Evolutionary conservation across 2,888 invertebrate species (phyloP), one percentile per base, ranked within the genome.

Genomic region (Hydrotaea cyrtoneurina): DNA sequence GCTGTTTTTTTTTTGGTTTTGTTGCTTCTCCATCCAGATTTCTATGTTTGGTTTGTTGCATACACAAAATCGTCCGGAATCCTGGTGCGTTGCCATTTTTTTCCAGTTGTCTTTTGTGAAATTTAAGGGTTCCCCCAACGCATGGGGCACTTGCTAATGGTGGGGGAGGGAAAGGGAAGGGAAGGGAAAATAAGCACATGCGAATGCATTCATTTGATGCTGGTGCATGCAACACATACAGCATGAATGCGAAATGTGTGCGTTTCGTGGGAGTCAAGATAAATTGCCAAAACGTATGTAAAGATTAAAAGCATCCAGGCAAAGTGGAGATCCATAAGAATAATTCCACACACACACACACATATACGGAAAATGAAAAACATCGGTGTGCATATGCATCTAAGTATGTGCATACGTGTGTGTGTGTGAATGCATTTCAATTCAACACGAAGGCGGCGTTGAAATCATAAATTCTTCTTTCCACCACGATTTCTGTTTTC

Each of bases 221-320:
- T n/a, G 50, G n/a, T n/a, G n/a, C 50, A 50, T n/a, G n/a, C 31
- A 4, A 31, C 62, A 23, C 57, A 59, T 59, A 23, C 59, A 13
- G 23, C 7, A 62, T 31, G 31, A 15, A 19, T 46, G 55, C 55
- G 36, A 59, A 72, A 74, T 66, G 64, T 79, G 71, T 66, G 64
- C 76, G 71, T 74, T 83, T 69, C 78, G 74, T 75, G 31, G 13
- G 31, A 31, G 57, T 19, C 74, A 76, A 66, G 80, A 84, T 78
- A 84, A 84, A 84, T 81, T 75, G 79, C 79, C 66, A 66, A 78
- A 78, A 72, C 80, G 80, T 78, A 72, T 76, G 78, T 64, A 64
- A 74, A 76, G 81, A 76, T 84, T 84, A 78, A 78, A 84, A 79
- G 78, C 84, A 76, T 50, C 57, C 21, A 36, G 59, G 15, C n/a